phyloP scores from a whole-genome alignment of 2,888 invertebrate species.

The Eretmocerus hayati region DNA sequence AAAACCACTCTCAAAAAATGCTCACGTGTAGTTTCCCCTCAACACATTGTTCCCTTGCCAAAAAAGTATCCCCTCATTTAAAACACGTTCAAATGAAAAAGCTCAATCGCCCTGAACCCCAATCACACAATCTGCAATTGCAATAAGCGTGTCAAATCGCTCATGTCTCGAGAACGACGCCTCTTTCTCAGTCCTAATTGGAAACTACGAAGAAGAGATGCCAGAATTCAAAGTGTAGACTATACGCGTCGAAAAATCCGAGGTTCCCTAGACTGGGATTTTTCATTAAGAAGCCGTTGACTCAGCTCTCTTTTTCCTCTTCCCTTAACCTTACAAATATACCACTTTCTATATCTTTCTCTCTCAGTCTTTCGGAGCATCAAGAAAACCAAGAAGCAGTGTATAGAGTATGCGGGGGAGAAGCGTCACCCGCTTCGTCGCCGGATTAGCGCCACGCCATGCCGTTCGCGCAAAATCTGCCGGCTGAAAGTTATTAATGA shows the following conservation, averaged over 20 bases:
- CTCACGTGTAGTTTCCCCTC: no score
- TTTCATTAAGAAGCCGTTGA: slow-evolving; percentile 47
- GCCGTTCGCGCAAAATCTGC: slow-evolving; percentile 46
- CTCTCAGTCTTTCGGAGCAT: no score
- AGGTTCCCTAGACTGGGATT: slow-evolving; percentile 39
- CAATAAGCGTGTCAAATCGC: slow-evolving; percentile 7
- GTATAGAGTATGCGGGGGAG: slow-evolving; percentile 27
- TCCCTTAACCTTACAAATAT: no score
- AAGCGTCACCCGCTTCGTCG: slow-evolving; percentile 8
- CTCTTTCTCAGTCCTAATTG: slow-evolving; percentile 10
- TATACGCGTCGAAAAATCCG: slow-evolving; percentile 19
- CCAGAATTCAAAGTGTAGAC: not conserved
- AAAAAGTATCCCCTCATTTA: no score
- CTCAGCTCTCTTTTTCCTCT: no score
- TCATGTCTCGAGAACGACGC: not conserved
- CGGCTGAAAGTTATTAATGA: slow-evolving; percentile 47
- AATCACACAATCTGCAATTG: not conserved
- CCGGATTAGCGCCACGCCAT: no score
- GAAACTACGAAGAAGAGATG: slow-evolving; percentile 6
- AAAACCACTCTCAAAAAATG: no score
- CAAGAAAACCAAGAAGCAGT: slow-evolving; percentile 9
- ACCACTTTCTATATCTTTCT: no score
- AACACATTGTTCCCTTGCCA: no score
- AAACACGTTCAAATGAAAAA: no score
- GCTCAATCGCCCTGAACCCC: not conserved